These are phyloP conservation scores for Athene cunicularia DNA, from an alignment of 2,113 vertebrate genomes.

Conservation along the genomic window DNA sequence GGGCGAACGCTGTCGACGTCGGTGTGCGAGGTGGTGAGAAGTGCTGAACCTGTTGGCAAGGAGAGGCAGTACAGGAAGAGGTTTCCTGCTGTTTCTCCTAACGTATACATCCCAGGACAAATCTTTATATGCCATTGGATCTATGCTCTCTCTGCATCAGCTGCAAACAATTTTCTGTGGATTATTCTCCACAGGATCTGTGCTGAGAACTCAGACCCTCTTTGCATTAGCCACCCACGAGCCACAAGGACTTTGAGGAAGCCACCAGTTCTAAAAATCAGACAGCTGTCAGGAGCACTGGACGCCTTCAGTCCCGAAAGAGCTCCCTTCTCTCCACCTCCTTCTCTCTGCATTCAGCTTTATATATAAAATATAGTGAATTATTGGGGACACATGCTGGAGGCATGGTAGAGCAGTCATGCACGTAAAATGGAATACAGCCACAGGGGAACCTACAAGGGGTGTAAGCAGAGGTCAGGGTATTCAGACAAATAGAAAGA, in stretches of 20 bases:
- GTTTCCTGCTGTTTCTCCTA: neutral
- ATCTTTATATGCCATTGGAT: neutral
- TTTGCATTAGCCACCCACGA: neutral
- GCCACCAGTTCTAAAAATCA: neutral
- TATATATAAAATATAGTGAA: neutral
- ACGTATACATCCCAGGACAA: neutral
- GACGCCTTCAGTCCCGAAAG: neutral
- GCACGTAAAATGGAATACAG: neutral
- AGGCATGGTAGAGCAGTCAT: neutral
- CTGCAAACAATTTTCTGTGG: neutral
- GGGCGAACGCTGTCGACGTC: neutral
- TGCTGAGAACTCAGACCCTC: neutral
- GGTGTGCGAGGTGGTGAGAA: neutral
- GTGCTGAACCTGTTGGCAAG: accelerated
- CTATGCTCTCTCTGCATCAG: neutral
- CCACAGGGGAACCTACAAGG: neutral
- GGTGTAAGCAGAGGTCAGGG: neutral
- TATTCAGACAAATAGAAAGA: neutral
- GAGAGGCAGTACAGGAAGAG: neutral
- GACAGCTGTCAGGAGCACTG: neutral
- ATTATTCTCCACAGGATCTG: neutral
- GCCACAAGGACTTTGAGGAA: neutral
- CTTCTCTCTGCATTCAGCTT: neutral
- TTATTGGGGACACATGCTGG: neutral
- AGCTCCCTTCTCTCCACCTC: neutral